A percentile compares a stretch with the other conserved stretches of the same genome.
phyloP scores from a whole-genome alignment of 2,113 vertebrate genomes.

The Saiga tatarica region DNA sequence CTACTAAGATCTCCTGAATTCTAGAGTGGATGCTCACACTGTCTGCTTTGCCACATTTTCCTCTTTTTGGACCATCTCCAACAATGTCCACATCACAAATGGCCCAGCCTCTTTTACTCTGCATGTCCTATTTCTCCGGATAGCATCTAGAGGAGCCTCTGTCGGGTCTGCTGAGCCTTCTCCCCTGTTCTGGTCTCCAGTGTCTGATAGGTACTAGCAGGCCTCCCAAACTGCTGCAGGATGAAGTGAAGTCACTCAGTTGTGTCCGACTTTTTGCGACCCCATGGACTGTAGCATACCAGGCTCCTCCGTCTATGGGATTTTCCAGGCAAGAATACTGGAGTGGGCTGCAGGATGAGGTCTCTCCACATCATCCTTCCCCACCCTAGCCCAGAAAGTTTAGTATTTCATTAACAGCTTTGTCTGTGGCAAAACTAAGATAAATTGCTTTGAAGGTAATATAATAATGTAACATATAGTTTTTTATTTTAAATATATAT shows the following conservation, averaged over 20 bases:
- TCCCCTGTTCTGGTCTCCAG: background rate
- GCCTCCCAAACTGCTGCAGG: background rate
- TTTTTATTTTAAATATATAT: background rate
- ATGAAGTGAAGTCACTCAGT: background rate
- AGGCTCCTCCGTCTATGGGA: no score
- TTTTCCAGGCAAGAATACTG: no score
- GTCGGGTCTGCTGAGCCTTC: background rate
- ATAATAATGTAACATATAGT: background rate
- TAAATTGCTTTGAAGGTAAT: background rate
- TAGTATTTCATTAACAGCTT: background rate
- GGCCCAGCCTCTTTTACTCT: background rate
- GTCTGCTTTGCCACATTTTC: background rate
- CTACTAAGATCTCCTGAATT: background rate
- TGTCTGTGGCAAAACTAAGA: background rate
- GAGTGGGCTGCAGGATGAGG: background rate
- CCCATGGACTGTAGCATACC: no score
- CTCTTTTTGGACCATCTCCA: background rate
- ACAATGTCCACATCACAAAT: background rate
- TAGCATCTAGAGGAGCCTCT: background rate
- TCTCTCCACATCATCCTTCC: background rate
- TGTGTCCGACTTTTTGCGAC: rapidly evolving
- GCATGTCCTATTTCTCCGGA: background rate
- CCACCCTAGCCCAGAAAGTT: background rate
- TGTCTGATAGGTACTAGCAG: background rate
- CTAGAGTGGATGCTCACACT: background rate